Evolutionary conservation across 2,797 vertebrate genomes (phyloP).

Genomic region (Diglossa cyanea): DNA sequence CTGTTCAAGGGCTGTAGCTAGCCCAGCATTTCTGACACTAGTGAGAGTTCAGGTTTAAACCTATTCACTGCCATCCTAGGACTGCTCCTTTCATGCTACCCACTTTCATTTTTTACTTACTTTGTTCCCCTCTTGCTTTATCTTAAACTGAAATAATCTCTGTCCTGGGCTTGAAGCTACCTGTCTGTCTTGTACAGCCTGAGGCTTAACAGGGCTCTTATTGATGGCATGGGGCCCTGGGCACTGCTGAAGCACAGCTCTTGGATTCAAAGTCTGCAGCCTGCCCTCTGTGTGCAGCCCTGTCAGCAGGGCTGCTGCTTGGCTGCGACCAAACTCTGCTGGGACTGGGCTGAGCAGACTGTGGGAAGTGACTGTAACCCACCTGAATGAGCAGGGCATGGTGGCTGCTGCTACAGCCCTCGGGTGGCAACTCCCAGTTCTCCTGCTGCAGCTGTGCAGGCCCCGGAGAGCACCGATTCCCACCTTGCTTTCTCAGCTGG

Average conservation of each 20-base stretch:
- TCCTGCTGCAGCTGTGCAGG: not conserved
- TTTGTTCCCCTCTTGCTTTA: not conserved
- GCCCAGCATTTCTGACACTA: not conserved
- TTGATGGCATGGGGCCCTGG: not conserved
- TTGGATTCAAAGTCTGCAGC: not conserved
- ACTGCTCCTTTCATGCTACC: not conserved
- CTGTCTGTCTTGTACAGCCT: not conserved
- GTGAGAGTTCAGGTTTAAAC: not conserved
- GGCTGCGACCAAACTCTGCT: not conserved
- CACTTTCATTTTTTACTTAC: not conserved
- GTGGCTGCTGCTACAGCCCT: not conserved
- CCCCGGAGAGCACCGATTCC: not conserved
- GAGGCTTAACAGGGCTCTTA: not conserved
- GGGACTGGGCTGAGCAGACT: not conserved
- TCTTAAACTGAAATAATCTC: not conserved
- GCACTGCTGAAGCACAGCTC: not conserved
- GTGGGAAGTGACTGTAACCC: not conserved
- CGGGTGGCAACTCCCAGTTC: fast-evolving
- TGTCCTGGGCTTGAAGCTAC: not conserved
- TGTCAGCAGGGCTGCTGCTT: not conserved
- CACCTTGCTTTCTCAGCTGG: not conserved
- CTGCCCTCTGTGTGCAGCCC: fast-evolving
- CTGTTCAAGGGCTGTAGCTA: not conserved
- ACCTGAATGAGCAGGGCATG: not conserved
- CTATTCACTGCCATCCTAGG: not conserved